These are phyloP conservation scores for Uloborus diversus DNA, from an alignment of 1,140 invertebrate genomes.

Conservation along the genomic window DNA sequence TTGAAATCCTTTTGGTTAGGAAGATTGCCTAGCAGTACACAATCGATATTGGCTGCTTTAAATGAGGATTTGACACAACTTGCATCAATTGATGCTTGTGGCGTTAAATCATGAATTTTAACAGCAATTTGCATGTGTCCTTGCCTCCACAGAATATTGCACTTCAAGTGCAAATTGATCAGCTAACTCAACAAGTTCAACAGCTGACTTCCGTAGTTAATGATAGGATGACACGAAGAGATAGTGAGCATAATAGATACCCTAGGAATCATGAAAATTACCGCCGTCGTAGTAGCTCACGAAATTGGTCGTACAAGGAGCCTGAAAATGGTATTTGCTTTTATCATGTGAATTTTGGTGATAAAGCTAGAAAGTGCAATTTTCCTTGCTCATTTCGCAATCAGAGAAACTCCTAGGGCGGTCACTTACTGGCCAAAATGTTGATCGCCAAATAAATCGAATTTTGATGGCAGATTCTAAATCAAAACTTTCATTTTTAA, in stretches of 20 bases:
- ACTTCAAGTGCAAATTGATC: neutral
- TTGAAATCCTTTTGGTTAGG: neutral
- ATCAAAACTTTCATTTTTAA: slow-evolving; percentile 12
- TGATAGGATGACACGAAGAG: neutral
- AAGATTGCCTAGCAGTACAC: neutral
- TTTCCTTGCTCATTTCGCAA: neutral
- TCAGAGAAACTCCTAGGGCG: neutral
- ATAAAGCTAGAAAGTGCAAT: slow-evolving; percentile 28
- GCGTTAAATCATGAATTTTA: no score
- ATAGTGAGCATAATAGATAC: neutral
- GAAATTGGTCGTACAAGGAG: slow-evolving; percentile 9
- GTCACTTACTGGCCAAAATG: neutral
- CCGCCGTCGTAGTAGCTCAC: neutral
- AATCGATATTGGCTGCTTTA: neutral
- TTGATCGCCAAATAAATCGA: neutral
- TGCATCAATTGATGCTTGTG: no score
- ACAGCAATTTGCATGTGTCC: neutral
- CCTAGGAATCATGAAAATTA: neutral
- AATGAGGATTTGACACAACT: no score
- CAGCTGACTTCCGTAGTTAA: neutral
- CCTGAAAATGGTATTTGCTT: slow-evolving; percentile 21
- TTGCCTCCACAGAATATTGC: neutral
- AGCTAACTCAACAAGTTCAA: neutral
- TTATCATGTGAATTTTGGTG: slow-evolving; percentile 46
- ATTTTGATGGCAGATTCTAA: slow-evolving; percentile 9